Base-by-base conservation (phyloP, 2,888 invertebrate genomes). In the Melanophora roralis region DNA sequence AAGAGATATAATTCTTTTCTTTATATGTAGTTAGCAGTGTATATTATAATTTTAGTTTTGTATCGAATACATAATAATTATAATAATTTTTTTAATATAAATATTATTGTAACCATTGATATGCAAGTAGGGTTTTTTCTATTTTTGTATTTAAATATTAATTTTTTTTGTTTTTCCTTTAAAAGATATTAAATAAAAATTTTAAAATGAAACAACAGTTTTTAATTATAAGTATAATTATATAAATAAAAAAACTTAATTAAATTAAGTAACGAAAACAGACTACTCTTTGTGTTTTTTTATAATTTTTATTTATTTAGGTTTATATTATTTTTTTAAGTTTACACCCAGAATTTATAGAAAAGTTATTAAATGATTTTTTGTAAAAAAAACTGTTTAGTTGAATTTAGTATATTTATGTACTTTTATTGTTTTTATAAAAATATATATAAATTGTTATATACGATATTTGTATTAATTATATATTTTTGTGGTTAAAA, bases 41-140 rank as follows among this genome's bases (percentile, higher is more conserved):
- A 78, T 78, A 72, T 73, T 60, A 21, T 38, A 36, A 19, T 36
- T 73, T 64, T 36, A 16, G 53, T 38, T 40, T 38, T 47, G 45
- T 36, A 23, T 81, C 34, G 67, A 53, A 40, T 68, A 75, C 53
- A 75, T 67, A 51, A 74, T 65, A 47, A 59, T 67, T 47, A 36
- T 74, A 74, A 76, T 81, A 78, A 78, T 62, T 57, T 73, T 45
- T 68, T 68, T 73, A 64, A 21, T 83, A 82, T 80, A 84, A 81
- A 82, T 82, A 82, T 84, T 83, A 84, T 84, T 84, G 83, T 84
- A 81, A 77, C 82, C 82, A 82, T 77, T 84, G 83, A 84, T 84
- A 84, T 84, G 83, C 83, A 83, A 83, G 78, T 82, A 78, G 79
- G 79, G 72, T 62, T 60, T 65, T 64, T 65, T 71, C 49, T 76